Percentiles rank a stretch among this genome's conserved stretches.
Conservation (phyloP, 1,140 invertebrate genomes). For the Drosophila eugracilis region DNA sequence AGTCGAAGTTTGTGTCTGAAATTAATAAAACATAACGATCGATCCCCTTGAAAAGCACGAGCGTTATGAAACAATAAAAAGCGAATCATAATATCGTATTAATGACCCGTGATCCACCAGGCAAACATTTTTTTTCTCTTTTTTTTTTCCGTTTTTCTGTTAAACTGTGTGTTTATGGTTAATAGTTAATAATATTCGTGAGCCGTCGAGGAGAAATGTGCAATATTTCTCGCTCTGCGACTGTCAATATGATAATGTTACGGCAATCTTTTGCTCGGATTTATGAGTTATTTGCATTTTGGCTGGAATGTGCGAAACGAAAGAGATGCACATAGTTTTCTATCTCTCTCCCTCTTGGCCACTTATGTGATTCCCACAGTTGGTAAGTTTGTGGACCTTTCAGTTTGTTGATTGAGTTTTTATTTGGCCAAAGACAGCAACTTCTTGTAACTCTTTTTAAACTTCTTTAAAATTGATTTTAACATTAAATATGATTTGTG, state of each 20-base stretch:
- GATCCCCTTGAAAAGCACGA: conserved; percentile 32
- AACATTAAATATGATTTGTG: background rate
- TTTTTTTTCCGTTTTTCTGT: conserved; percentile 6
- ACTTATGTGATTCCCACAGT: conserved; percentile 1
- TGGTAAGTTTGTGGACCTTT: background rate
- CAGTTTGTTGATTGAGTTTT: background rate
- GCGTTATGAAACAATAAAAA: conserved; percentile 79
- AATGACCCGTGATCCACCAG: conserved; percentile 48
- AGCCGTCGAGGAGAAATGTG: conserved; percentile 17
- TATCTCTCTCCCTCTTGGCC: no score
- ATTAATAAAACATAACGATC: conserved; percentile 70
- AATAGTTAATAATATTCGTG: conserved; percentile 17
- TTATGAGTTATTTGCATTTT: conserved; percentile 1
- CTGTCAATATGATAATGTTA: conserved; percentile 22
- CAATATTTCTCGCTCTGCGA: conserved; percentile 9
- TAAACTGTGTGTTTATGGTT: conserved; percentile 18
- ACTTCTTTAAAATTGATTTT: no score
- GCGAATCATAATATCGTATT: conserved; percentile 68
- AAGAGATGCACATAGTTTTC: background rate
- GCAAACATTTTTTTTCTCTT: conserved; percentile 13
- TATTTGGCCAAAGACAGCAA: no score
- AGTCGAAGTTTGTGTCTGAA: conserved; percentile 62
- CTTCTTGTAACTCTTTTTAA: no score
- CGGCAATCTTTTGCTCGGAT: conserved; percentile 2
- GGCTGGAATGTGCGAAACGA: conserved; percentile 7